Base-by-base conservation (phyloP, 1,140 invertebrate genomes). In the Orius insidiosus region DNA sequence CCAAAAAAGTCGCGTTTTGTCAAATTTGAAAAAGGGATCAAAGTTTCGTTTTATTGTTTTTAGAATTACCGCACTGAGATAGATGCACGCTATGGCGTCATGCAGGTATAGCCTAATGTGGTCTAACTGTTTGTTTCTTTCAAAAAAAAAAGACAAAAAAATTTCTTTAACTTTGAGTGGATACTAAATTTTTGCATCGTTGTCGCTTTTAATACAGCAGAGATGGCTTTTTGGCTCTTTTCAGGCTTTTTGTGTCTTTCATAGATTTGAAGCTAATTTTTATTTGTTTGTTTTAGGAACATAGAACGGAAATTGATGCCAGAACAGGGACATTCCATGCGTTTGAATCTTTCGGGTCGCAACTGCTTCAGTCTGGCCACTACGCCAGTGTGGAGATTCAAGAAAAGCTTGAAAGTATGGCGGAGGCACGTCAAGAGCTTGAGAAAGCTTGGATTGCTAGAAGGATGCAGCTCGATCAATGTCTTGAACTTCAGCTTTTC, bases 271-370 rank as follows among this genome's bases (percentile, higher is more conserved):
- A 30, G 19, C 9, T 43, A 24, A 24, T 19, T 43, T 43, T 19
- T 31, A 5, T 13, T 33, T 33, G 9, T 31, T 43, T 49, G 43
- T 55, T 63, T 45, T 59, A 94, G 86, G 93, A 98, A 69, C 92
- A 98, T 61, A 79, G 92, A 31, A 97, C 92, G 44, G 95, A 98
- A 67, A 97, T 99, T 60, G 94, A 99, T 69, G 93, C 95, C 4
- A 72, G 96, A 52, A 80, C 86, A 40, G 90, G 90, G 16, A 98
- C 93, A 1, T 98, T 98, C 76, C 89, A 96, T 54, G 84, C 87
- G 2, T 90, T 98, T 62, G 94, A 98, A 63, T 74, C 93, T 58
- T 98, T 98, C 64, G 96, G 95, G 0, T 85, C 95, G 59, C 93
- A 98, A 60, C 67, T 99, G 46, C 66, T 99, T 38, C 83, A 94